Base-by-base conservation (phyloP, 2,797 vertebrate species). In the Coluber constrictor region DNA sequence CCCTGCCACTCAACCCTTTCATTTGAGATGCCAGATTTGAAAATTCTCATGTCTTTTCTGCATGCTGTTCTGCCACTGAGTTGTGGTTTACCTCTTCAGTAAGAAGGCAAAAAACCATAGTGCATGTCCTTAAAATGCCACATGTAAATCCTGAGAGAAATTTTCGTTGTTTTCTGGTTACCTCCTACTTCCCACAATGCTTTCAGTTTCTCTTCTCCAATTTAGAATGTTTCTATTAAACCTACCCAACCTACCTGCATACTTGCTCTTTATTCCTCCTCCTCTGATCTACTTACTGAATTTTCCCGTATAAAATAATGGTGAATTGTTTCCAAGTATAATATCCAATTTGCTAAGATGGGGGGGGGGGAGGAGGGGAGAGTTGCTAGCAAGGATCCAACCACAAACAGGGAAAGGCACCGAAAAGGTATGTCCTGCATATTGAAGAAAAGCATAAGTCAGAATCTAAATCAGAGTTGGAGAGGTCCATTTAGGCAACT, bases 341-440 rank as follows among this genome's bases (percentile, higher is more conserved):
- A 43, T 79, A 79, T 23, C 37, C 37, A 79, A 23, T 79, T 79
- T 79, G 74, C 37, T 79, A 43, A 23, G 37, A 79, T 43, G 37
- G 47, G 3, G 1, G 7, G 0, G 23, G 3, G 9, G 9, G 60
- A n/a, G n/a, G n/a, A n/a, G n/a, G 59, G 7, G 55, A 70, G 5
- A 79, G 32, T 79, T 79, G 32, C 70, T 37, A 43, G 32, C 32
- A 79, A 79, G 70, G 74, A 25, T 37, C 10, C 74, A 83, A 37
- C 29, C n/a, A 74, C 4, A 25, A 43, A 47, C 15, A 43, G n/a
- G n/a, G n/a, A 32, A 74, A 74, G 20, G 20, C 37, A 79, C 37
- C 43, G 9, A 43, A 74, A 74, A 3, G 7, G 15, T 2, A 37
- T 37, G 37, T 74, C 74, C 37, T 47, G 20, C 20, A 47, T 79